A percentile compares a stretch with the other conserved stretches of the same genome.
phyloP scores from a whole-genome alignment of 2,113 vertebrate species.

The Myiagra hebetior region DNA sequence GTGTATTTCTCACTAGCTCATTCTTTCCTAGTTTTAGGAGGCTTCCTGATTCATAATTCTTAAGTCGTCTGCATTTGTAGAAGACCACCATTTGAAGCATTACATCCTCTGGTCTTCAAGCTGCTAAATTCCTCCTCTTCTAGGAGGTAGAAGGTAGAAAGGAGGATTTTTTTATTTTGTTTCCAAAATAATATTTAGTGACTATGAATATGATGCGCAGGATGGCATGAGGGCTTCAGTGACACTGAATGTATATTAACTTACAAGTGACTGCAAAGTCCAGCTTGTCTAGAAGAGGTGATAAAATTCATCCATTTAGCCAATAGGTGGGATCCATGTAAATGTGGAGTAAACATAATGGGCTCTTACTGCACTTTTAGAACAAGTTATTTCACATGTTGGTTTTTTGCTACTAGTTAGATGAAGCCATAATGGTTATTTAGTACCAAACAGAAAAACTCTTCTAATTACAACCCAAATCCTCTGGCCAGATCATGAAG shows the following conservation, averaged over 20 bases:
- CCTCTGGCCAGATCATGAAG: neutral
- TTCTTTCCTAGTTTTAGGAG: neutral
- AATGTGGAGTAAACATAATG: neutral
- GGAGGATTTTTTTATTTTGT: neutral
- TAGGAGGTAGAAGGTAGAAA: too few relatives aligned
- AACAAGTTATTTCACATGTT: neutral
- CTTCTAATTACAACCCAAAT: neutral
- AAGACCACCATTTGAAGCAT: neutral
- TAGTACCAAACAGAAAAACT: neutral
- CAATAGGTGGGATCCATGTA: neutral
- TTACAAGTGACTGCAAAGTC: neutral
- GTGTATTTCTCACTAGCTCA: neutral
- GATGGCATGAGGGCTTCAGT: neutral
- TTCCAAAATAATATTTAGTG: neutral
- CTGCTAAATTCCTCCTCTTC: neutral
- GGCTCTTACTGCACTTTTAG: neutral
- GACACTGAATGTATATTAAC: neutral
- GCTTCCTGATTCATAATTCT: neutral
- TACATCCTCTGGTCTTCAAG: neutral
- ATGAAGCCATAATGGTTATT: neutral
- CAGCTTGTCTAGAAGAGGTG: neutral
- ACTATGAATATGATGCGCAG: neutral
- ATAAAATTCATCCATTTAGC: neutral
- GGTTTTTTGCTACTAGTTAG: neutral
- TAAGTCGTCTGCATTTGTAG: neutral